Base-by-base conservation (phyloP, 2,113 vertebrate species). In the Halichoeres trimaculatus region DNA sequence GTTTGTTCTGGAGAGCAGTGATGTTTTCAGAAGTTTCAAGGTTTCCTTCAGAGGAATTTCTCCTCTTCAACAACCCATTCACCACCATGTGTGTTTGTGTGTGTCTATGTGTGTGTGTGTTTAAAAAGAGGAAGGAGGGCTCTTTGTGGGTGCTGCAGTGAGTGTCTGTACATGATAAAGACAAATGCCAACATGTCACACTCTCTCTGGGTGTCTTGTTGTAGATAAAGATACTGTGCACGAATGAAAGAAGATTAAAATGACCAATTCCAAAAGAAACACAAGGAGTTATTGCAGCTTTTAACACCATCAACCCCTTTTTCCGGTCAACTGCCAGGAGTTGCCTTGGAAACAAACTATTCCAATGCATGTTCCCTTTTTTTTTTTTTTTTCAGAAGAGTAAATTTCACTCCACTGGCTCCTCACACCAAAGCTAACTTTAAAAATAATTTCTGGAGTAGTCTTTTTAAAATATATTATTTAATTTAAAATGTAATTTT, bases 261-360 rank as follows among this genome's bases (percentile, higher is more conserved):
- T 22, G 11, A 35, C 3, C 22, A 17, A 30, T 30, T 19, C 5
- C 58, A 26, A 20, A 45, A 62, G 20, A 60, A 26, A 69, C 19
- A 54, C 3, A 30, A 30, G 6, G 50, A 26, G n/a, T 52, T 17
- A 43, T 41, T 4, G 54, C 11, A 7, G 22, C 50, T 56, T 68
- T 71, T 16, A 58, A 58, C n/a, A 13, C 16, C 23, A 41, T 57
- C 58, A 45, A 8, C 22, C 54, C 4, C 26, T 57, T 73, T 12
- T 22, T n/a, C n/a, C 70, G 60, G 72, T 78, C 67, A 59, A 3
- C 20, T 10, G 1, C 26, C 30, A 24, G 56, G 12, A 8, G 86
- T 88, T 88, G 80, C 82, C 20, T 79, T 76, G 78, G 86, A 77
- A 87, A 90, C 84, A 7, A 19, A 14, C 45, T 10, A 17, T 64